Evolutionary conservation across 2,113 vertebrate species (phyloP).

Genomic region (Platichthys stellatus): DNA sequence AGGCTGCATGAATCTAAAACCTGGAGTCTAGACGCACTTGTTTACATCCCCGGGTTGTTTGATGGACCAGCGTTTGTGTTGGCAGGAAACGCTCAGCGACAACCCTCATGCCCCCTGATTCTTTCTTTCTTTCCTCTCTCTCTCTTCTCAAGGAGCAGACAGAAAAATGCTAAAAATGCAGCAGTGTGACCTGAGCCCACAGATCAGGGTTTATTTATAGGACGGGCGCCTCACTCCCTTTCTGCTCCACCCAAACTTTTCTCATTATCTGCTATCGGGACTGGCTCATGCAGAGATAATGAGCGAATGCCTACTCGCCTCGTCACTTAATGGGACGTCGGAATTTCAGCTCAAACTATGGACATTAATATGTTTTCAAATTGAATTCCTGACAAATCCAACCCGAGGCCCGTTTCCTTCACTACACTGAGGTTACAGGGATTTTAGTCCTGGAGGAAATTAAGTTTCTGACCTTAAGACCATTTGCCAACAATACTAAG

Average conservation of each 20-base stretch:
- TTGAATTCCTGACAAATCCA: too few species aligned
- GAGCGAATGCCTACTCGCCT: constrained; percentile 13
- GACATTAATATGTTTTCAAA: neutral
- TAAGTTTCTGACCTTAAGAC: too few species aligned
- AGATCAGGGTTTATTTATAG: constrained; percentile 76
- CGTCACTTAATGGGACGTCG: neutral
- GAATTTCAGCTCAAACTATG: neutral
- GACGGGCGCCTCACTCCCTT: constrained; percentile 28
- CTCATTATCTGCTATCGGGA: constrained; percentile 39
- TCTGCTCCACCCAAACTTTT: constrained; percentile 29
- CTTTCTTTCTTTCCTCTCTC: neutral
- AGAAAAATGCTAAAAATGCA: constrained; percentile 79
- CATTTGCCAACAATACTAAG: too few species aligned
- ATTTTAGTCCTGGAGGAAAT: too few species aligned
- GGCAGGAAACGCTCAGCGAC: constrained; percentile 20
- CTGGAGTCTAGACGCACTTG: too few species aligned
- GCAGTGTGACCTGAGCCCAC: constrained; percentile 55
- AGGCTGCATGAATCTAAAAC: neutral
- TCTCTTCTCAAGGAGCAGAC: constrained; percentile 33
- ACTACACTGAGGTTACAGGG: too few species aligned
- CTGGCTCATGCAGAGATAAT: constrained; percentile 35
- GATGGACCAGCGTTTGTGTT: constrained; percentile 33
- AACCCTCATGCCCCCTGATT: constrained; percentile 12
- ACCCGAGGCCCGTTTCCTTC: too few species aligned
- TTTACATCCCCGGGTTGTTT: too few species aligned